A percentile compares a stretch with the other conserved stretches of the same genome.
Conservation (phyloP, 2,113 vertebrate genomes). For the Myiagra hebetior region DNA sequence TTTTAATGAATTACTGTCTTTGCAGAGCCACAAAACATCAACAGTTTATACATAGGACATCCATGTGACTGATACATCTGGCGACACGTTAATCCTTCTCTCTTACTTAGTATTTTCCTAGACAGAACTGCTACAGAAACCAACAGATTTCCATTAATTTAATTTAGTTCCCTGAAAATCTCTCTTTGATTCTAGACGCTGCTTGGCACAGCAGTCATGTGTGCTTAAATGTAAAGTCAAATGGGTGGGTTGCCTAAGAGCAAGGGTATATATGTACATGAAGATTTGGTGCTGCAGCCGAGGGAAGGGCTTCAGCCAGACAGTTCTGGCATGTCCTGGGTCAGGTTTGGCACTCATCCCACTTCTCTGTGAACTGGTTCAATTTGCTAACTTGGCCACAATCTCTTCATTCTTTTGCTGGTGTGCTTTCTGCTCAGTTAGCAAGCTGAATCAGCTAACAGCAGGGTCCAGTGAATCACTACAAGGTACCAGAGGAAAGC, state of each 20-base stretch:
- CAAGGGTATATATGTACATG: fast-evolving
- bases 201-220: background rate
- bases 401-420: background rate
- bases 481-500: background rate
- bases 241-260: background rate
- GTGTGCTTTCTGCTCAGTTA: background rate
- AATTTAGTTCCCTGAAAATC: background rate
- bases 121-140: background rate
- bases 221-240: background rate
- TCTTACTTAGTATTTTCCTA: background rate
- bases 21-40: background rate
- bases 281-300: background rate
- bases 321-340: background rate
- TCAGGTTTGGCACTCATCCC: background rate
- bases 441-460: background rate
- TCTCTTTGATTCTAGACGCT: background rate
- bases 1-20: background rate
- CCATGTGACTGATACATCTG: background rate
- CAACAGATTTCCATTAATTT: background rate
- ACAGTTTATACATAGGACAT: background rate
- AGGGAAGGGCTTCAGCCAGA: background rate
- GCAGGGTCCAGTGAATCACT: background rate
- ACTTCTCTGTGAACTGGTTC: background rate
- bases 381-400: background rate
- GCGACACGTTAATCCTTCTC: background rate